A percentile compares a stretch with the other conserved stretches of the same genome.
Evolutionary conservation across 1,140 invertebrate species (phyloP).

Genomic region (Paralvinella palmiformis): DNA sequence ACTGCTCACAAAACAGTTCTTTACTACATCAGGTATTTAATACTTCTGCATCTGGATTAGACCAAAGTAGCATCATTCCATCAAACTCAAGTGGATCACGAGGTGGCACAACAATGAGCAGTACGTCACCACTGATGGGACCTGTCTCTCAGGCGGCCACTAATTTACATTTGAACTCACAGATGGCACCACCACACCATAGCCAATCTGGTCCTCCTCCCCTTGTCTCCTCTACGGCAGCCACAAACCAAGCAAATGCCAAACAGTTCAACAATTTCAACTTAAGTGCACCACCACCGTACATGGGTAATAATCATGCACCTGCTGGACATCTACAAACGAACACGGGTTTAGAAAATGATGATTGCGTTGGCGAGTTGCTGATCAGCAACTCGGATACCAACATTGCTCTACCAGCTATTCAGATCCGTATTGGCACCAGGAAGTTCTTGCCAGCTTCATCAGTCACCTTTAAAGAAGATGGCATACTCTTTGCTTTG

Average conservation of each 20-base stretch:
- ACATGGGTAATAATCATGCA: background rate
- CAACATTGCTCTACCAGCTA: background rate
- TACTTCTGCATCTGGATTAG: background rate
- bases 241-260: constrained; percentile 17
- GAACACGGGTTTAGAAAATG: background rate
- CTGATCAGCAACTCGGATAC: background rate
- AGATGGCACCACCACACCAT: background rate
- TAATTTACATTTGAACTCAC: background rate
- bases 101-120: background rate
- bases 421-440: constrained; percentile 18
- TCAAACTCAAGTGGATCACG: background rate
- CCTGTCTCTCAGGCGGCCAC: background rate
- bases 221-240: background rate
- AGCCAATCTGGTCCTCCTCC: background rate
- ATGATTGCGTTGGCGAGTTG: constrained; percentile 1
- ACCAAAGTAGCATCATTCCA: background rate
- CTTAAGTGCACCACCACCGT: constrained; percentile 8
- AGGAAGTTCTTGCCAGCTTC: constrained; percentile 17
- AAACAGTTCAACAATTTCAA: constrained; percentile 21
- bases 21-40: background rate
- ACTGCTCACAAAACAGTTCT: too few relatives aligned
- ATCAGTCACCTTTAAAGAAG: constrained; percentile 17
- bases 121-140: background rate
- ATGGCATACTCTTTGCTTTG: constrained; percentile 21
- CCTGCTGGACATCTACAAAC: background rate